phyloP scores from a whole-genome alignment of 2,113 vertebrate genomes.

The Laticauda colubrina region DNA sequence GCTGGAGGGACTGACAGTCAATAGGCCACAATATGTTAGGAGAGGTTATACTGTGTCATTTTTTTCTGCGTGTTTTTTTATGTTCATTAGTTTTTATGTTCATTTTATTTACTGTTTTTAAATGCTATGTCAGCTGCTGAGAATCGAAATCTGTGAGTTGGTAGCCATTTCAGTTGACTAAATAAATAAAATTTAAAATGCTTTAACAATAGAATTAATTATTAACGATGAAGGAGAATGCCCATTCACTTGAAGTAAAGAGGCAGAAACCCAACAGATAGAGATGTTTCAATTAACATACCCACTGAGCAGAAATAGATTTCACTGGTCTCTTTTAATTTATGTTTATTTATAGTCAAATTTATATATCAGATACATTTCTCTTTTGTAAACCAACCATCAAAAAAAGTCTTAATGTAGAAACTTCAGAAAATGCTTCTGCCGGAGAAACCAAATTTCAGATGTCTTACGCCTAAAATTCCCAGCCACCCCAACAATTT shows the following conservation, averaged over 20 bases:
- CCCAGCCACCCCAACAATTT: background rate
- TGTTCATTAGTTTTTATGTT: background rate
- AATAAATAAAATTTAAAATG: background rate
- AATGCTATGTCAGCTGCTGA: background rate
- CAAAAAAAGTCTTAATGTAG: background rate
- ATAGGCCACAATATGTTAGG: background rate
- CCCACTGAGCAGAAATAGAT: background rate
- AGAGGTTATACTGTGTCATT: background rate
- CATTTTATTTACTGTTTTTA: background rate
- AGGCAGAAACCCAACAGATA: background rate
- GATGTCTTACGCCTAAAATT: background rate
- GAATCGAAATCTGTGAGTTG: background rate
- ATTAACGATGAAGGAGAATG: background rate
- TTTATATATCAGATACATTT: background rate
- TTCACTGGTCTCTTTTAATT: background rate
- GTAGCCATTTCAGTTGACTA: background rate
- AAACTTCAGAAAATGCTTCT: background rate
- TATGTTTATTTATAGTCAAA: background rate
- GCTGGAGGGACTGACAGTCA: too few relatives aligned
- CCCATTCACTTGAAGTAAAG: background rate
- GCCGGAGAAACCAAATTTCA: background rate
- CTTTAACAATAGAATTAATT: background rate
- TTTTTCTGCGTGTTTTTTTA: background rate
- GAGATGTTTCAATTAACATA: background rate
- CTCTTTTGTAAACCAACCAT: background rate